phyloP scores from a whole-genome alignment of 2,888 invertebrate species.

The Pyralis farinalis region DNA sequence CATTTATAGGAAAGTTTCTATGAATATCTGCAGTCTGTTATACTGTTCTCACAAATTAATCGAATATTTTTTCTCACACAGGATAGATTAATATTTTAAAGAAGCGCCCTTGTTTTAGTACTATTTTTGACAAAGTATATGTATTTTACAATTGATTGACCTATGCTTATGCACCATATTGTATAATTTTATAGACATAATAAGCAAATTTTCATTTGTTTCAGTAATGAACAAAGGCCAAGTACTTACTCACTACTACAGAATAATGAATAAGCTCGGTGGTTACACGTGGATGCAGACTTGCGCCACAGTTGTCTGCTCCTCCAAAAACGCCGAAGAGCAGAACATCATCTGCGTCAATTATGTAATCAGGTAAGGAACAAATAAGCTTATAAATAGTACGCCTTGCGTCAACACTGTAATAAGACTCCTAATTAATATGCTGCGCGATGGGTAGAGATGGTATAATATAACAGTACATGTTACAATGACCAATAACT shows the following conservation, averaged over 20 bases:
- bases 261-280: slow-evolving; percentile 97
- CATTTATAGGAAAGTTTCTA: too few species aligned
- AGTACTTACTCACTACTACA: slow-evolving; percentile 96
- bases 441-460: neutral
- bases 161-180: too few species aligned
- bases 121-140: too few species aligned
- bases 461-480: neutral
- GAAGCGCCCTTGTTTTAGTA: too few species aligned
- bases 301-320: slow-evolving; percentile 97
- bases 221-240: slow-evolving; percentile 98
- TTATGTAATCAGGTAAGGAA: slow-evolving; percentile 94
- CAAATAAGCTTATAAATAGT: slow-evolving; percentile 1
- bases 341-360: slow-evolving; percentile 98
- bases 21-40: too few species aligned
- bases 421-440: slow-evolving; percentile 1
- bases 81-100: too few species aligned
- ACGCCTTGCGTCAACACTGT: slow-evolving; percentile 1
- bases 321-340: slow-evolving; percentile 96
- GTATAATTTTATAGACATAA: too few species aligned
- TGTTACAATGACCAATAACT: neutral
- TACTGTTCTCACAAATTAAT: too few species aligned
- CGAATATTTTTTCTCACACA: too few species aligned
- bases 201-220: slow-evolving; percentile 52
- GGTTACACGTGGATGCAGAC: slow-evolving; percentile 98
- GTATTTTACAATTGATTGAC: too few species aligned